Percentiles rank a stretch among this genome's conserved stretches.
Evolutionary conservation across 2,888 invertebrate species (phyloP).

Genomic region (Lamellibrachia satsuma): DNA sequence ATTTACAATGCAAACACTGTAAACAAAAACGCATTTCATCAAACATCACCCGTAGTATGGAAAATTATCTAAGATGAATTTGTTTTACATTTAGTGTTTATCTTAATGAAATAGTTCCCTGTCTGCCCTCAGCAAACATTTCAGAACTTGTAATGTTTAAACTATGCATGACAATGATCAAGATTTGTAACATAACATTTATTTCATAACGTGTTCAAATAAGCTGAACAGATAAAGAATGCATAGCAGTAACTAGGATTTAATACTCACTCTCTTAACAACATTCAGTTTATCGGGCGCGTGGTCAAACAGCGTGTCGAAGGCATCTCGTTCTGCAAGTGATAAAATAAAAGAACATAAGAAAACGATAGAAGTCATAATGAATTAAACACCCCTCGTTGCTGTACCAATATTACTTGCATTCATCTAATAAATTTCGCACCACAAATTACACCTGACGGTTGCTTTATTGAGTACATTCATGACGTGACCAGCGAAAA

Average conservation of each 20-base stretch:
- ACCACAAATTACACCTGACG: too few relatives aligned
- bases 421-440: neutral
- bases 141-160: too few relatives aligned
- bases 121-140: neutral
- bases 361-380: neutral
- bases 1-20: too few relatives aligned
- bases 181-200: neutral
- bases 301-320: slow-evolving; percentile 97
- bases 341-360: neutral
- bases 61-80: too few relatives aligned
- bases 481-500: too few relatives aligned
- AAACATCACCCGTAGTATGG: too few relatives aligned
- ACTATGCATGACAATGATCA: neutral
- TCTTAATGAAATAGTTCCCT: neutral
- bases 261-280: slow-evolving; percentile 82
- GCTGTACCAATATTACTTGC: neutral
- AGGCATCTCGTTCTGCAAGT: slow-evolving; percentile 87
- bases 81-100: too few relatives aligned
- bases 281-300: slow-evolving; percentile 97
- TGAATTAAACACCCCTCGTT: neutral
- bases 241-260: neutral
- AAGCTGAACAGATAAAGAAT: neutral
- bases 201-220: neutral
- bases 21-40: too few relatives aligned
- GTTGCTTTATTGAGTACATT: too few relatives aligned